These are phyloP conservation scores for Drosophila subsilvestris DNA, from an alignment of 2,888 invertebrate species.

Conservation along the genomic window DNA sequence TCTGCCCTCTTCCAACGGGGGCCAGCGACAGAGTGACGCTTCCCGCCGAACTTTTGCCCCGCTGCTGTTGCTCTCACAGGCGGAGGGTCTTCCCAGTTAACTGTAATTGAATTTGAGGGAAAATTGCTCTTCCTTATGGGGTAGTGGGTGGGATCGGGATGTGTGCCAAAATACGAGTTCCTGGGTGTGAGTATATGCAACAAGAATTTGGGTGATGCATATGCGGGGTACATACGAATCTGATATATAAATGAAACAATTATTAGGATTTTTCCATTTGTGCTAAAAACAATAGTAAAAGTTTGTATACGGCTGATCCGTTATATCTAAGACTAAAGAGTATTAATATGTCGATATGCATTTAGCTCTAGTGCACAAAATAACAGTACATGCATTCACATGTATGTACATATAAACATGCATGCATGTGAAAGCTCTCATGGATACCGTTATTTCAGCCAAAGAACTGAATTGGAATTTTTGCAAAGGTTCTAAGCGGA, in stretches of 20 bases:
- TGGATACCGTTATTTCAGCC: neutral
- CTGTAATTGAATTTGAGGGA: slow-evolving; percentile 75
- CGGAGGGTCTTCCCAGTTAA: slow-evolving; percentile 61
- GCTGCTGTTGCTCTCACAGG: neutral
- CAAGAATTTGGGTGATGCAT: neutral
- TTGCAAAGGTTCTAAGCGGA: neutral
- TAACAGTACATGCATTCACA: neutral
- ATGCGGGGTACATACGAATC: neutral
- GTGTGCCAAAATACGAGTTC: neutral
- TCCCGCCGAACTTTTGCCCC: neutral
- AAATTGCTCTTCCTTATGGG: slow-evolving; percentile 17
- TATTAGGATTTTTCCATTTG: no score
- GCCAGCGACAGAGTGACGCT: slow-evolving; percentile 38
- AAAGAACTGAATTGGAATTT: neutral
- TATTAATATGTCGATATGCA: neutral
- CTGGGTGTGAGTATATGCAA: no score
- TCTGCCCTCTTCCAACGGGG: slow-evolving; percentile 22
- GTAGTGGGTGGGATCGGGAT: slow-evolving; percentile 6
- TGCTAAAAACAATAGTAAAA: neutral
- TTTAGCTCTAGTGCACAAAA: neutral
- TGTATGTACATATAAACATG: neutral
- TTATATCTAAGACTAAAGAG: neutral
- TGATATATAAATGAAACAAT: no score
- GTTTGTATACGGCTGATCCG: no score
- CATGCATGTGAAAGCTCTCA: neutral